Evolutionary conservation across 2,888 invertebrate species (phyloP), one percentile per base, ranked within the genome.

Genomic region (Lasioglossum figueresi): DNA sequence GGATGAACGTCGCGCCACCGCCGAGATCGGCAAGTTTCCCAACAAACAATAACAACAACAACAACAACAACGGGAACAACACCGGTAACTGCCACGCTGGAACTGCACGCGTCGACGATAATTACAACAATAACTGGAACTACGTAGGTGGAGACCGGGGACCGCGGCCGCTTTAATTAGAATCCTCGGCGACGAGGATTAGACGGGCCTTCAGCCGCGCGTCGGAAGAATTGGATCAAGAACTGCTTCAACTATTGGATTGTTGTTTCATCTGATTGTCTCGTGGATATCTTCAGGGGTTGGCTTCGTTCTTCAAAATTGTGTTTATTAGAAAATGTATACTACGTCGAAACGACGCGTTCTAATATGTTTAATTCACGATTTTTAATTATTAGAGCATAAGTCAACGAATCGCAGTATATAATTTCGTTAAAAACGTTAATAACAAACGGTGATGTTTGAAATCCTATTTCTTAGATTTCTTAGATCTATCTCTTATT

Each of bases 51-150:
- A 88, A 87, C 85, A 80, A 84, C 83, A 59, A 79, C 75, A 76
- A 82, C 80, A 63, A n/a, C 75, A 40, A 31, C 66, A 19, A 37
- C 81, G 43, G 59, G 78, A 59, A 80, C 89, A 80, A 77, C 86
- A 70, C 34, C 80, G 80, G 79, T 82, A 87, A 89, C 85, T 84
- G 82, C 76, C 80, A 88, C 83, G 80, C 74, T 76, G 85, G 43
- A 56, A 81, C 80, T 88, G 83, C 91, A 90, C 91, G 91, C 90
- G 91, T 86, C 91, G 89, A 91, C 92, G 93, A 92, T 92, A 92
- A 92, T 93, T 92, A 91, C 93, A 91, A 93, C 92, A 93, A 93
- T 92, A 92, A 93, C 91, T 89, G 89, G 88, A 92, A 91, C 90
- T 88, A 85, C 85, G 84, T 82, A 85, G 86, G 63, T 71, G 71